These are phyloP conservation scores for Natrix natrix DNA, from an alignment of 2,797 vertebrate species.

Conservation along the genomic window DNA sequence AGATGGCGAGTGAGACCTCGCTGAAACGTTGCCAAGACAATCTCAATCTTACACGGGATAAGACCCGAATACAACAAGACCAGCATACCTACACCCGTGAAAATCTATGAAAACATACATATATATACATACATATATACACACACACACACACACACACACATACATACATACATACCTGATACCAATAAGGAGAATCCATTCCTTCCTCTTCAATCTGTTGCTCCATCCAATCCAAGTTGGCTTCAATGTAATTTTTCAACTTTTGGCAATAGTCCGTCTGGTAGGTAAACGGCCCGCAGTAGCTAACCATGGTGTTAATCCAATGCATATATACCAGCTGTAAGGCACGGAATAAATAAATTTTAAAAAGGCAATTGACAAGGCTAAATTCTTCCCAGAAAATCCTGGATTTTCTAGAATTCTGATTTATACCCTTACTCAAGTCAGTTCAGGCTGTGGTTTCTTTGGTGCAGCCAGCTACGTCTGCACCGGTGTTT, in stretches of 20 bases:
- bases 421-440: neutral
- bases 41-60: too few relatives aligned
- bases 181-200: slow-evolving; percentile 85
- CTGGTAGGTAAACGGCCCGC: slow-evolving; percentile 80
- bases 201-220: slow-evolving; percentile 70
- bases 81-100: too few relatives aligned
- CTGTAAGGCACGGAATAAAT: slow-evolving; percentile 59
- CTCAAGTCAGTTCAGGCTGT: too few relatives aligned
- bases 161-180: slow-evolving; percentile 72
- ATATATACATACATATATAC: too few relatives aligned
- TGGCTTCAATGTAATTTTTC: slow-evolving; percentile 79
- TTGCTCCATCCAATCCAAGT: slow-evolving; percentile 85
- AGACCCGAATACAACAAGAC: too few relatives aligned
- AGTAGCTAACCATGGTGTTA: slow-evolving; percentile 91
- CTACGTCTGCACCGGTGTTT: too few relatives aligned
- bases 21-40: too few relatives aligned
- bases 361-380: too few relatives aligned
- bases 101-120: neutral
- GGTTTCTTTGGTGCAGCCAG: neutral
- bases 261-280: slow-evolving; percentile 83
- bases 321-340: slow-evolving; percentile 97
- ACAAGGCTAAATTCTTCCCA: neutral
- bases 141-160: too few relatives aligned
- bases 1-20: too few relatives aligned
- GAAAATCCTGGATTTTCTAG: neutral